Percentiles rank a stretch among this genome's conserved stretches.
phyloP scores from a whole-genome alignment of 2,888 invertebrate species.

The Napeogenes sylphis region DNA sequence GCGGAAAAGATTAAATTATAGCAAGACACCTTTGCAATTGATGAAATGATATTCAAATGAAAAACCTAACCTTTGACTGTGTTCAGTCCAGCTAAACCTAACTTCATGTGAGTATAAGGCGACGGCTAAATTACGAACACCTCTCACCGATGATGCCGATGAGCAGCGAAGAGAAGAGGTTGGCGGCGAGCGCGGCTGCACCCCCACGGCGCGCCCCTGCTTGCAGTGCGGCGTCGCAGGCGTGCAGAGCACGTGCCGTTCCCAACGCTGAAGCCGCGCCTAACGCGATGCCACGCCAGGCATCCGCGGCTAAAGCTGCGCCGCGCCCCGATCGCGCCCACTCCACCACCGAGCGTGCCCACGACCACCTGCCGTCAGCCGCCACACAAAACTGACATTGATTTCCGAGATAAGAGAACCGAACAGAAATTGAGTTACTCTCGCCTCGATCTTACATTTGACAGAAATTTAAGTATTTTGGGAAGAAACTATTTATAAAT shows the following conservation, averaged over 20 bases:
- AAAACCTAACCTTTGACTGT: no score
- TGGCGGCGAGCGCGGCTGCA: slow-evolving; percentile 62
- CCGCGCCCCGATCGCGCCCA: slow-evolving; percentile 71
- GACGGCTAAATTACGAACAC: neutral
- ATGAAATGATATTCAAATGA: no score
- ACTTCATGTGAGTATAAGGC: no score
- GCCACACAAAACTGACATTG: neutral
- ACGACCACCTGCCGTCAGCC: slow-evolving; percentile 57
- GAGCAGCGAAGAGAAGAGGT: slow-evolving; percentile 66
- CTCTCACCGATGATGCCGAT: slow-evolving; percentile 63
- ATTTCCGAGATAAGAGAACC: neutral
- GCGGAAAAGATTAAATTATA: no score
- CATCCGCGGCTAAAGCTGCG: slow-evolving; percentile 61
- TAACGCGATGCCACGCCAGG: slow-evolving; percentile 63
- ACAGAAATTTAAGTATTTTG: neutral
- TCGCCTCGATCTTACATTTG: neutral
- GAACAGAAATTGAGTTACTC: neutral
- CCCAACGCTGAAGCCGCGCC: slow-evolving; percentile 64
- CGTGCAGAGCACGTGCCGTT: slow-evolving; percentile 70
- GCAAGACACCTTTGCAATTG: no score
- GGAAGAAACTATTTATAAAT: no score
- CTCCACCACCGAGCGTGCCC: slow-evolving; percentile 59
- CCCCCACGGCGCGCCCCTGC: slow-evolving; percentile 63
- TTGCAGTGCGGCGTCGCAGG: slow-evolving; percentile 69
- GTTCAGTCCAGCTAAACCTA: no score